A percentile compares a stretch with the other conserved stretches of the same genome.
These are phyloP conservation scores for Empidonax alnorum DNA, from an alignment of 2,113 vertebrate species.

Conservation along the genomic window DNA sequence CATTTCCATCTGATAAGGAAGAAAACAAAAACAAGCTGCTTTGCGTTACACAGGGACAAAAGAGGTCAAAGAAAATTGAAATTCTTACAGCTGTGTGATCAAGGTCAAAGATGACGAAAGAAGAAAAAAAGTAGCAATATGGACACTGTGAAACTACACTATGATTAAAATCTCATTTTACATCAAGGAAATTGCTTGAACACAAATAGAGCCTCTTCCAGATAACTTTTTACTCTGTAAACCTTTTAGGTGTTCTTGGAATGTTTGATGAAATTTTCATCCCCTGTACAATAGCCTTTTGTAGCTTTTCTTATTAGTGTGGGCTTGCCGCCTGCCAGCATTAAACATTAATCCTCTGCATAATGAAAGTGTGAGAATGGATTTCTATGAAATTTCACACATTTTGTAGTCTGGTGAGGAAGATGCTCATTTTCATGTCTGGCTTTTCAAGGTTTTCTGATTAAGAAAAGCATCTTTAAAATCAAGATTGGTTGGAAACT, in stretches of 20 bases:
- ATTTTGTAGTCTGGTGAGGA: conserved; percentile 55
- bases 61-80: background rate
- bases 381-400: conserved; percentile 68
- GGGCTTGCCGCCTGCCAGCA: conserved; percentile 29
- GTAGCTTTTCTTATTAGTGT: conserved; percentile 65
- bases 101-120: conserved; percentile 1
- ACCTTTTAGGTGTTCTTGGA: conserved; percentile 56
- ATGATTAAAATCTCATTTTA: conserved; percentile 40
- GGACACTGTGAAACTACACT: background rate
- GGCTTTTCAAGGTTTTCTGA: conserved; percentile 32
- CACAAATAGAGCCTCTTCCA: conserved; percentile 46
- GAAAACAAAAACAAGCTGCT: background rate
- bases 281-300: conserved; percentile 54
- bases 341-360: conserved; percentile 68
- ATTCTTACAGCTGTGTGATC: background rate
- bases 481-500: background rate
- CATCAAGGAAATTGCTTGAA: conserved; percentile 12
- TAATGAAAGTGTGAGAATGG: conserved; percentile 67
- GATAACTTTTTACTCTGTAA: conserved; percentile 35
- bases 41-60: background rate
- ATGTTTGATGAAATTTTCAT: conserved; percentile 65
- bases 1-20: background rate
- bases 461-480: conserved; percentile 6
- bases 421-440: conserved; percentile 61
- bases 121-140: background rate